Conservation (phyloP, 2,797 vertebrate genomes). For the Cryptoblepharus egeriae region DNA sequence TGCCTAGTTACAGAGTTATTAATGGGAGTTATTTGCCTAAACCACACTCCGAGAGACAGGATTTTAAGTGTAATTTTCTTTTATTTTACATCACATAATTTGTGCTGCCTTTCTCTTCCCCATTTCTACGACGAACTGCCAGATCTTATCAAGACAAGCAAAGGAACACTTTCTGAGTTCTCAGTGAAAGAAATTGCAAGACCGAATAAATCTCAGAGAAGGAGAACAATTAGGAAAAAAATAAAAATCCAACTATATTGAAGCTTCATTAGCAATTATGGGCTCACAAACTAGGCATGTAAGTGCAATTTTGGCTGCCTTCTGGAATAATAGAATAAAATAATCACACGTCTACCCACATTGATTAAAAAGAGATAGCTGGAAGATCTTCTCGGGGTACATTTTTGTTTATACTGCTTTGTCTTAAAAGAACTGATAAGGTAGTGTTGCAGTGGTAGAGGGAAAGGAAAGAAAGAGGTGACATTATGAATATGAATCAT, state of each 20-base stretch:
- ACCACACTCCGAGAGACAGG: neutral
- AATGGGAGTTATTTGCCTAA: conserved; percentile 56
- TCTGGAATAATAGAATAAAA: conserved; percentile 32
- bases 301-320: conserved; percentile 38
- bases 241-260: neutral
- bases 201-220: conserved; percentile 42
- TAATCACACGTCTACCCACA: neutral
- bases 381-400: conserved; percentile 24
- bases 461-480: conserved; percentile 11
- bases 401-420: conserved; percentile 35
- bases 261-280: conserved; percentile 33
- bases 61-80: conserved; percentile 56
- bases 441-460: conserved; percentile 10
- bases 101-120: conserved; percentile 42
- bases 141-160: conserved; percentile 20
- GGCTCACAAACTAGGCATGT: conserved; percentile 34
- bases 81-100: conserved; percentile 22
- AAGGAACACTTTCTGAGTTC: conserved; percentile 11
- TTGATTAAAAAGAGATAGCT: conserved; percentile 32
- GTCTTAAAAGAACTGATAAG: conserved; percentile 12
- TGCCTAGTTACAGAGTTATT: conserved; percentile 20
- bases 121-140: conserved; percentile 28
- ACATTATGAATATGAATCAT: conserved; percentile 32
- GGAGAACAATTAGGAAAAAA: conserved; percentile 33
- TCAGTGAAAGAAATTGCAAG: conserved; percentile 23